These are phyloP conservation scores for Mythimna impura DNA, from an alignment of 2,888 invertebrate genomes.

Conservation along the genomic window DNA sequence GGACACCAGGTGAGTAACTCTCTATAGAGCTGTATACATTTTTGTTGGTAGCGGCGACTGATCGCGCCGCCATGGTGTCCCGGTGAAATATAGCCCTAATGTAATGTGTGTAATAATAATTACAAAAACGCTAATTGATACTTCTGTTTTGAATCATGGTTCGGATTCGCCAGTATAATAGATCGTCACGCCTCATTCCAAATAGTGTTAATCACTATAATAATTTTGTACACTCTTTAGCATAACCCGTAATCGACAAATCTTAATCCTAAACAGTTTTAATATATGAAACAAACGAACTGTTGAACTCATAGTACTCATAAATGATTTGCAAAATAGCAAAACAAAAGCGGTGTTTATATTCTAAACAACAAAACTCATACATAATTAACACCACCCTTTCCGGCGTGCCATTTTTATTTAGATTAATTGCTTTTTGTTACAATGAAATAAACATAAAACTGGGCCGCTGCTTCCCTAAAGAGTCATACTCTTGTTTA, in stretches of 20 bases:
- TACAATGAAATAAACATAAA: constrained; percentile 55
- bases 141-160: too few species aligned
- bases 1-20: too few species aligned
- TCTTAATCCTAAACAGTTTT: not conserved
- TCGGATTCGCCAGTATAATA: too few species aligned
- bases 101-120: too few species aligned
- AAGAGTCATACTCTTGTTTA: constrained; percentile 17
- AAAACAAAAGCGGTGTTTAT: constrained; percentile 34
- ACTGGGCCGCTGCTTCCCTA: constrained; percentile 20
- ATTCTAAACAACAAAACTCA: constrained; percentile 43
- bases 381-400: constrained; percentile 47
- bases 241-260: not conserved
- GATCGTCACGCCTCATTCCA: too few species aligned
- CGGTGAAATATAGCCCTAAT: too few species aligned
- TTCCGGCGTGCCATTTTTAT: constrained; percentile 56
- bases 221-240: not conserved
- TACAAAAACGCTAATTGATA: too few species aligned
- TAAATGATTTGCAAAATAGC: constrained; percentile 27
- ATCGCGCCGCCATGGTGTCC: too few species aligned
- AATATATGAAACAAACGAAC: constrained; percentile 22
- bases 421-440: constrained; percentile 58
- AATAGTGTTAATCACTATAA: not conserved
- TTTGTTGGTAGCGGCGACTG: too few species aligned
- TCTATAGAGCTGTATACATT: too few species aligned
- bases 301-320: not conserved